Conservation (phyloP, 2,888 invertebrate species). For the Yponomeuta evonymella region DNA sequence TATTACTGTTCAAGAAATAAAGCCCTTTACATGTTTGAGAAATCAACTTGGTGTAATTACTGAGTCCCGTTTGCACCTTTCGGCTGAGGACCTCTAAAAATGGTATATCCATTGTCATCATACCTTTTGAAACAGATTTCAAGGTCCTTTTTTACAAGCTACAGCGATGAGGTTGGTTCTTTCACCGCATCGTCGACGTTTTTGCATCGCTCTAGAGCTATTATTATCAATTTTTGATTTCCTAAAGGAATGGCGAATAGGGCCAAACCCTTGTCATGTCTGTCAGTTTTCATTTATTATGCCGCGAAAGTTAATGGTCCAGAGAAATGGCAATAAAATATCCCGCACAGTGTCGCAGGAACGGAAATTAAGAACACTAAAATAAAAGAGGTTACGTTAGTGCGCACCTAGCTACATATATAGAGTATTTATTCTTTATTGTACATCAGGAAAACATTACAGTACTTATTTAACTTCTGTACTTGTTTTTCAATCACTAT, state of each 20-base stretch:
- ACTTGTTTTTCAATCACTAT: too few species aligned
- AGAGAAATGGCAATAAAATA: constrained; percentile 1
- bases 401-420: too few species aligned
- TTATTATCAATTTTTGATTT: not conserved
- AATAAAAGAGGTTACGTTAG: not conserved
- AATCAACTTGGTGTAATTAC: too few species aligned
- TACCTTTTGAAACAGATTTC: not conserved
- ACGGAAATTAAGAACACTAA: not conserved
- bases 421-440: too few species aligned
- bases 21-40: too few species aligned
- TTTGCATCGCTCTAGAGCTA: not conserved
- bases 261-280: constrained; percentile 5
- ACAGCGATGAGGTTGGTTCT: not conserved
- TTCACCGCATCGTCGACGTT: not conserved
- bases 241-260: not conserved
- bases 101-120: not conserved
- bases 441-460: too few species aligned
- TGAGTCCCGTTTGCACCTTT: too few species aligned
- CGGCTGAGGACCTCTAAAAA: not conserved
- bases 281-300: constrained; percentile 6
- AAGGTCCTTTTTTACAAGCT: not conserved
- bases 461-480: too few species aligned
- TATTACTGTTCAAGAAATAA: too few species aligned
- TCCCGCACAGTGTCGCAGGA: not conserved
- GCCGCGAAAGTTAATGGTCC: constrained; percentile 2